Evolutionary conservation across 2,113 vertebrate species (phyloP).

Genomic region (Limnothrissa miodon): DNA sequence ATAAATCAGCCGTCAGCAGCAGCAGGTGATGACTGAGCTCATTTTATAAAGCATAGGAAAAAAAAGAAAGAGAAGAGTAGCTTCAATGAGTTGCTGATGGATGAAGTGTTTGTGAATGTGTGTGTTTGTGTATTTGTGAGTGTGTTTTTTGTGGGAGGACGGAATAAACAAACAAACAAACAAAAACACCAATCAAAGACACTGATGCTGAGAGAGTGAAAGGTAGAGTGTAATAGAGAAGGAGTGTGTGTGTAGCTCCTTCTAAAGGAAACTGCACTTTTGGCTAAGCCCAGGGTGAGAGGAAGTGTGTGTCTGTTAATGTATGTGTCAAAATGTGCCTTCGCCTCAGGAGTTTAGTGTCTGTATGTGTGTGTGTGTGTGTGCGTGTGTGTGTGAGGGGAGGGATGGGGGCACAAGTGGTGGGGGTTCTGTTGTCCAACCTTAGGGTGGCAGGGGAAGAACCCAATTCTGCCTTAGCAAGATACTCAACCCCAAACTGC

Average conservation of each 20-base stretch:
- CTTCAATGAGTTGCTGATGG: not conserved
- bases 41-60: not conserved
- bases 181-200: conserved; percentile 12
- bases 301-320: not conserved
- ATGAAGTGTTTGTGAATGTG: not conserved
- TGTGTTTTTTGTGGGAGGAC: not conserved
- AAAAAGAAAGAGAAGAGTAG: not conserved
- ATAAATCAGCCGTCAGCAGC: not conserved
- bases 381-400: not conserved
- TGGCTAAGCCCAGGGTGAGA: not conserved
- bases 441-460: too few species aligned
- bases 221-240: not conserved
- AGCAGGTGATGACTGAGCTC: not conserved
- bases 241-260: not conserved
- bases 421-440: too few species aligned
- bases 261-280: not conserved
- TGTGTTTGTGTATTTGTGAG: not conserved
- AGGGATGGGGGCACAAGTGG: too few species aligned
- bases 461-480: too few species aligned
- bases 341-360: too few species aligned
- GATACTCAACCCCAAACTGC: too few species aligned
- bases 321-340: too few species aligned
- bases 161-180: conserved; percentile 10
- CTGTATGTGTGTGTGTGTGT: not conserved
- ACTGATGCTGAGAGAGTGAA: not conserved